Evolutionary conservation across 2,113 vertebrate species (phyloP).

Genomic region (Barbus barbus): DNA sequence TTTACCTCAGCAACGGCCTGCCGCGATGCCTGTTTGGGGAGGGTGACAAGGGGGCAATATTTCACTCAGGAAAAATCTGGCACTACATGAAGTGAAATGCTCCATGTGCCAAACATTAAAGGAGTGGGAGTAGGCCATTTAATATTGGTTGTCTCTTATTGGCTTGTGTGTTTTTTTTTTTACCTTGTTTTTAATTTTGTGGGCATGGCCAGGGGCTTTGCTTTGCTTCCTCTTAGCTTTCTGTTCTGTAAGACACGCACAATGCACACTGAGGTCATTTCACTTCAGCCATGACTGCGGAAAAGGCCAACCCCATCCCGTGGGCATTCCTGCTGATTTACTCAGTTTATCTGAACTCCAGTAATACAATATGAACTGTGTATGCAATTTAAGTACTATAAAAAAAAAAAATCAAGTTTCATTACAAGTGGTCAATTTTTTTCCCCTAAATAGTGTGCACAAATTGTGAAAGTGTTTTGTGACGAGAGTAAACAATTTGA

Average conservation of each 20-base stretch:
- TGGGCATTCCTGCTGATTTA: background rate
- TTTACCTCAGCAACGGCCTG: slow-evolving; percentile 31
- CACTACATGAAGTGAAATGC: slow-evolving; percentile 35
- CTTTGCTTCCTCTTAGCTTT: slow-evolving; percentile 56
- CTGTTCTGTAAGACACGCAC: slow-evolving; percentile 57
- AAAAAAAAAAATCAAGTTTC: too few relatives aligned
- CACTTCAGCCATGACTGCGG: background rate
- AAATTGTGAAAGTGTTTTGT: slow-evolving; percentile 7
- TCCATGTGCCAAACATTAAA: slow-evolving; percentile 25
- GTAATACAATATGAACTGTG: too few relatives aligned
- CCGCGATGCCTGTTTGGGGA: slow-evolving; percentile 53
- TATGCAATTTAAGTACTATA: background rate
- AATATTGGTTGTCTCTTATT: background rate
- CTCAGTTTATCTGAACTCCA: too few relatives aligned
- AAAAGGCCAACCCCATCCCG: slow-evolving; percentile 2
- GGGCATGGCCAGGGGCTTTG: slow-evolving; percentile 45
- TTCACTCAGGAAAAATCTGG: slow-evolving; percentile 27
- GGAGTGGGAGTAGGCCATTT: background rate
- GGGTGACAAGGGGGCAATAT: slow-evolving; percentile 43
- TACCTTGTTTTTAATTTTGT: slow-evolving; percentile 57
- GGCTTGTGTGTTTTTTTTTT: background rate
- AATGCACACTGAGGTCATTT: slow-evolving; percentile 40
- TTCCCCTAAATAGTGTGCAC: background rate
- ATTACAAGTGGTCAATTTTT: too few relatives aligned
- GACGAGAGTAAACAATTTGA: slow-evolving; percentile 4